Evolutionary conservation across 2,113 vertebrate genomes (phyloP).

Genomic region (Andinoacara biseriatus): DNA sequence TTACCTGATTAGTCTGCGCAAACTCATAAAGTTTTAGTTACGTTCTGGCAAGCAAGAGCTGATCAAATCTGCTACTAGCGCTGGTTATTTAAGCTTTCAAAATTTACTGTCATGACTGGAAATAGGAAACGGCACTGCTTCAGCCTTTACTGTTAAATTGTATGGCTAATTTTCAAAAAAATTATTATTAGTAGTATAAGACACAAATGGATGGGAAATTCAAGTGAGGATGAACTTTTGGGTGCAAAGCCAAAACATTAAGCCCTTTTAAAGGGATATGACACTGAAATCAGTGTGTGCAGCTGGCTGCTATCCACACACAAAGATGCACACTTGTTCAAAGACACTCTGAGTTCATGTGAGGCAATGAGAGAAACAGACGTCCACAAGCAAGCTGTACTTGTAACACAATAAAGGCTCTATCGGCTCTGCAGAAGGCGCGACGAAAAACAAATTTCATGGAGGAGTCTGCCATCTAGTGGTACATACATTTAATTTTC

Average conservation of each 20-base stretch:
- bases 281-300: background rate
- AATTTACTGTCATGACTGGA: no score
- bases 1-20: background rate
- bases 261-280: background rate
- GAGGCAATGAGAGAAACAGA: conserved; percentile 4
- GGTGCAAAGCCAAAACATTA: background rate
- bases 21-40: background rate
- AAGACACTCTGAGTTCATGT: conserved; percentile 6
- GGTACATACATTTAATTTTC: background rate
- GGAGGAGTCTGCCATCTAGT: conserved; percentile 41
- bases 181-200: background rate
- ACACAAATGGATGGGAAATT: background rate
- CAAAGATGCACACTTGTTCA: conserved; percentile 1
- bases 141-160: background rate
- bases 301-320: background rate
- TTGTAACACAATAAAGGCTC: background rate
- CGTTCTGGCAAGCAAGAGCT: background rate
- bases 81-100: background rate
- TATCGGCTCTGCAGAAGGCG: conserved; percentile 1
- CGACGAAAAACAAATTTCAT: background rate
- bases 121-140: background rate
- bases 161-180: background rate
- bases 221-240: background rate
- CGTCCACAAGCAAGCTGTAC: background rate
- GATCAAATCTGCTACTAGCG: background rate